Evolutionary conservation across 2,888 invertebrate species (phyloP).

Genomic region (Oscheius sp.): DNA sequence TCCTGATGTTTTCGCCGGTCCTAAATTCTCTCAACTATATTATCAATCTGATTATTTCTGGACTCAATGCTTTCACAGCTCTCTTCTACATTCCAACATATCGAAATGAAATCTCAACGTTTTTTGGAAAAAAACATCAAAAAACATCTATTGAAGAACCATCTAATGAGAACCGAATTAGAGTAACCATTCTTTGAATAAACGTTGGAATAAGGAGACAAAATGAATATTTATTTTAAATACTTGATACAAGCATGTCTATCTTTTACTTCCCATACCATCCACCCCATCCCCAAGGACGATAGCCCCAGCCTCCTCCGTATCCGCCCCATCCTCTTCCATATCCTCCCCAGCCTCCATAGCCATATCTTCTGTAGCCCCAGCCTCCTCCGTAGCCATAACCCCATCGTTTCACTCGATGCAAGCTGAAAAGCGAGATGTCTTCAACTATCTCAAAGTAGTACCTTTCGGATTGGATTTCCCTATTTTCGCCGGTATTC

Average conservation of each 20-base stretch:
- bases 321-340: background rate
- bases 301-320: conserved; percentile 2
- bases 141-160: background rate
- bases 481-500: background rate
- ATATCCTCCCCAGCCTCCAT: conserved; percentile 2
- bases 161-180: background rate
- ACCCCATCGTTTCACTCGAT: conserved; percentile 15
- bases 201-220: background rate
- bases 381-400: conserved; percentile 7
- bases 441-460: background rate
- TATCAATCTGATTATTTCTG: background rate
- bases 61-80: background rate
- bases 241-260: background rate
- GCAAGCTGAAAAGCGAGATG: conserved; percentile 1
- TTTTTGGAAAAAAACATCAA: too few species aligned
- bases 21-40: background rate
- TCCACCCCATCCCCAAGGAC: background rate
- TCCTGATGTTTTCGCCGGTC: background rate
- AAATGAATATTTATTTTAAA: background rate
- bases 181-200: background rate
- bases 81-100: background rate
- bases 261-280: background rate
- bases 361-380: conserved; percentile 8
- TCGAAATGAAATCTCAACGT: background rate
- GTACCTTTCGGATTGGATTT: background rate